A percentile compares a stretch with the other conserved stretches of the same genome.
phyloP scores from a whole-genome alignment of 2,888 invertebrate species.

The Diarsia mendica region DNA sequence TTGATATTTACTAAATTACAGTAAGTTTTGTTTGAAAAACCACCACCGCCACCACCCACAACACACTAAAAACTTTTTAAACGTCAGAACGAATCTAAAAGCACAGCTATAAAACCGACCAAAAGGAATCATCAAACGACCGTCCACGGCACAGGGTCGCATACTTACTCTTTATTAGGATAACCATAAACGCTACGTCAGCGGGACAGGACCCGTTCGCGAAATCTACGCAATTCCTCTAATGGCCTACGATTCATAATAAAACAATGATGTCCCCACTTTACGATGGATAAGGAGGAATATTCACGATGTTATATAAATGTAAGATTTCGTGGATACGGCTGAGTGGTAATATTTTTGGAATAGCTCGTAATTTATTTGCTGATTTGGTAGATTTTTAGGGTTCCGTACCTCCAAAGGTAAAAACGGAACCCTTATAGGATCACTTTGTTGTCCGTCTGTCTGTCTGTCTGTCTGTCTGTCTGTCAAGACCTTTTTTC shows the following conservation, averaged over 20 bases:
- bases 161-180: slow-evolving; percentile 76
- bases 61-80: too few relatives aligned
- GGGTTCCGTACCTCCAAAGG: too few relatives aligned
- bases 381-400: slow-evolving; percentile 20
- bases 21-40: too few relatives aligned
- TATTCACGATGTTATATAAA: slow-evolving; percentile 64
- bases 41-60: too few relatives aligned
- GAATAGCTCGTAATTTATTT: slow-evolving; percentile 39
- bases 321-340: slow-evolving; percentile 56
- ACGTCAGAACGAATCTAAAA: slow-evolving; percentile 21
- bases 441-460: too few relatives aligned
- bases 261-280: slow-evolving; percentile 77
- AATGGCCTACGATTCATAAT: slow-evolving; percentile 78
- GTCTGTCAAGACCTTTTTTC: too few relatives aligned
- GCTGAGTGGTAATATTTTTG: slow-evolving; percentile 49
- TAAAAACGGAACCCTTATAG: too few relatives aligned
- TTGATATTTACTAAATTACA: too few relatives aligned
- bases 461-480: too few relatives aligned
- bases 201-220: slow-evolving; percentile 64
- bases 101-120: slow-evolving; percentile 63
- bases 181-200: slow-evolving; percentile 76
- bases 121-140: slow-evolving; percentile 76
- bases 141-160: slow-evolving; percentile 71
- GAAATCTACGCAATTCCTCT: slow-evolving; percentile 73
- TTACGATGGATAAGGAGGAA: slow-evolving; percentile 66